Evolutionary conservation across 2,888 invertebrate genomes (phyloP), one percentile per base, ranked within the genome.

Genomic region (Scaptomyza caliginosa): DNA sequence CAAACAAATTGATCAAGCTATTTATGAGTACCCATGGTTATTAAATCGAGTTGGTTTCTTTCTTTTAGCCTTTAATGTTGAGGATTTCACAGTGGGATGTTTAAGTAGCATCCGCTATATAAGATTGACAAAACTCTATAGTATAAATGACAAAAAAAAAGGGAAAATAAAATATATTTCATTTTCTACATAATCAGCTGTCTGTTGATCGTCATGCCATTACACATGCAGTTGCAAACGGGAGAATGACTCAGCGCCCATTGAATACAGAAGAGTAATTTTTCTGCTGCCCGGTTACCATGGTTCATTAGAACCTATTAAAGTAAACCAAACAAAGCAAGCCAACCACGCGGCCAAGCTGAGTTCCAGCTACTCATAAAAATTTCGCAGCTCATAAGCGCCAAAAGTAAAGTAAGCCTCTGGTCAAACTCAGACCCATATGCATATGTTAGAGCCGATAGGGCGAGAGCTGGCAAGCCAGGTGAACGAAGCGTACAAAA

Each of bases 321-420:
- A 73, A 36, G 43, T 42, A 42, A 51, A 57, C 60, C 59, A 58
- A 74, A 64, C 62, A 64, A 62, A 58, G 56, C 51, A 13, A 43
- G 8, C 8, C 38, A 62, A 19, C 46, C 50, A 42, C 54, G n/a
- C 51, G 23, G 17, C 42, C 36, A 13, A 45, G 49, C 48, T 50
- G 51, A 73, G 83, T 83, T 79, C 80, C 83, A 83, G 70, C 80
- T 74, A 83, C 85, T 77, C 80, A 72, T 85, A 74, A 84, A 78
- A 83, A 84, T 85, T 83, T 83, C 62, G 83, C 85, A 85, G 86
- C 74, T 85, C 76, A 79, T 79, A 77, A 80, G 83, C 82, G 82
- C 82, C 82, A 81, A 81, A 83, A 67, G 59, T 13, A 32, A 32
- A 60, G 50, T 43, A 36, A 58, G 54, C 40, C 36, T 13, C 28